Conservation (phyloP, 2,888 invertebrate species). For the Chromoteleia sp. region DNA sequence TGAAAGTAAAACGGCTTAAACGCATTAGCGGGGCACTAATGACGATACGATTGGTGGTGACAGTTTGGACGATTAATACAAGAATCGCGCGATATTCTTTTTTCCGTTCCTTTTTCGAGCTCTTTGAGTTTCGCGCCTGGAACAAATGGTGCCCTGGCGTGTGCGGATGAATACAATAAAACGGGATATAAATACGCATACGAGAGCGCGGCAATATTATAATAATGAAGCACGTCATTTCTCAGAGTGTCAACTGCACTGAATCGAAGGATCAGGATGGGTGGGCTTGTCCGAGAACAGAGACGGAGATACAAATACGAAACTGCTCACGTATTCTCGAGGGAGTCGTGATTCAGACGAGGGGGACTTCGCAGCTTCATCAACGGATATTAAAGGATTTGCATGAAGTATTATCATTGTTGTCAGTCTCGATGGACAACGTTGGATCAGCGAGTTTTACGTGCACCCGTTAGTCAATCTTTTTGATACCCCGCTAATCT, state of each 20-base stretch:
- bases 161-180: constrained; percentile 79
- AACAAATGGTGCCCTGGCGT: constrained; percentile 79
- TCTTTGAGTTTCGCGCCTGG: constrained; percentile 74
- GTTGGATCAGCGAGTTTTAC: constrained; percentile 57
- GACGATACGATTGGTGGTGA: constrained; percentile 71
- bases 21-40: constrained; percentile 65
- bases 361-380: constrained; percentile 80
- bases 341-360: constrained; percentile 78
- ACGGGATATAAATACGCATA: constrained; percentile 70
- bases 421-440: constrained; percentile 75
- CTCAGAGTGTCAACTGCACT: constrained; percentile 84
- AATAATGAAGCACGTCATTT: constrained; percentile 83
- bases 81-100: constrained; percentile 65
- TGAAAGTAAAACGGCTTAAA: constrained; percentile 66
- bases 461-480: constrained; percentile 34
- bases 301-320: constrained; percentile 68
- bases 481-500: constrained; percentile 31
- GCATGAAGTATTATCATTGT: constrained; percentile 83
- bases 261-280: constrained; percentile 79
- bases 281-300: constrained; percentile 77
- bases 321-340: constrained; percentile 53
- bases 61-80: constrained; percentile 71
- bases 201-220: constrained; percentile 76
- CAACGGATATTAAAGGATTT: constrained; percentile 84
- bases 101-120: constrained; percentile 65